Evolutionary conservation across 2,113 vertebrate species (phyloP), one percentile per base, ranked within the genome.

Genomic region (Phoxinus phoxinus): DNA sequence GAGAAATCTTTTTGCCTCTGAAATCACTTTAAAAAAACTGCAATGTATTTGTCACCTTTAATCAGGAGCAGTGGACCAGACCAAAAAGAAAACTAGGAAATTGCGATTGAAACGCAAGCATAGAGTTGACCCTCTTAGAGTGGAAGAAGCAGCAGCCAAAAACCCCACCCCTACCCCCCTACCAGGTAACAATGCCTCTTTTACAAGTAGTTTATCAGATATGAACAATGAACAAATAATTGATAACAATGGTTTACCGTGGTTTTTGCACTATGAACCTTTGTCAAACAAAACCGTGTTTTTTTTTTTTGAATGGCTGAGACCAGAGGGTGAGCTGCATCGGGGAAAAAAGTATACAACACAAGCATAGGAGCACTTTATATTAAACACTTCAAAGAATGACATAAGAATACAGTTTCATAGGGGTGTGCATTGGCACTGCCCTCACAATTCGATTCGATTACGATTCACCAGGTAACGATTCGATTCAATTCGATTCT

Each of bases 101-200:
- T 86, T 95, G 23, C 95, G 94, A 84, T 94, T 99, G 79, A 98
- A 96, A 95, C 95, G 97, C 84, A 96, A 93, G 86, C 96, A 99
- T 91, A 92, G 95, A 58, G 96, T 99, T 23, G 97, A 98, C 89
- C 98, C 98, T n/a, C 86, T 97, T 77, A 94, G 92, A 89, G 84
- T 85, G 0, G 94, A 95, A 3, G 93, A 93, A 0, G 85, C 80
- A 1, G 87, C 88, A 0, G 21, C 87, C 0, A 91, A 94, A 86
- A 94, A 89, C 85, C 91, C 92, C 73, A 89, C 91, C 2, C 93
- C 92, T n/a, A 92, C 92, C 1, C 90, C 91, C 3, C 89, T 90
- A 25, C 94, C 94, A 85, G 93, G 93, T 94, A 48, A 77, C 6
- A 56, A 65, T 17, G 17, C 10, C 30, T 67, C 27, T 21, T 25